A percentile compares a stretch with the other conserved stretches of the same genome.
phyloP scores from a whole-genome alignment of 2,797 vertebrate genomes.

The Cyprinella venusta region DNA sequence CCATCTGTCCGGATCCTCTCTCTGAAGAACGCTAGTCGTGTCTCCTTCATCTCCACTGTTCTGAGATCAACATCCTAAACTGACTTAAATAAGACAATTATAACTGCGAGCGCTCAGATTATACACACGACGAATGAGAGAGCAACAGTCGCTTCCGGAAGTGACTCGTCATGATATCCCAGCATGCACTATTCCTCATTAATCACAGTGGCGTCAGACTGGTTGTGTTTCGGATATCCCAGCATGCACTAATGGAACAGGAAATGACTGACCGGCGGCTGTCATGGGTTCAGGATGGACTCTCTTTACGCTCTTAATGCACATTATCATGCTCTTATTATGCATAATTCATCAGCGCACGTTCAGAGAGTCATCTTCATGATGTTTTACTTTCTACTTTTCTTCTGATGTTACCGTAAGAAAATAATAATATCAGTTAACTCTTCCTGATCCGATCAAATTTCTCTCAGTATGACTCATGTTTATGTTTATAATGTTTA shows the following conservation, averaged over 20 bases:
- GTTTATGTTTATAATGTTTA: not conserved
- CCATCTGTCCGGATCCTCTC: not conserved
- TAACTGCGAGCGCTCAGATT: not conserved
- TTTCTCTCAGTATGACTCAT: not conserved
- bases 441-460: not conserved
- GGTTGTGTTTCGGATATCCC: not conserved
- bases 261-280: not conserved
- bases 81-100: not conserved
- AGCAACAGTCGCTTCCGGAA: not conserved
- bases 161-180: too few species aligned
- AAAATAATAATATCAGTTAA: not conserved
- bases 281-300: not conserved
- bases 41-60: not conserved
- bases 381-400: not conserved
- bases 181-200: not conserved
- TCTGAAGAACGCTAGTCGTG: not conserved
- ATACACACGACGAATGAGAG: not conserved
- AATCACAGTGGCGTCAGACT: not conserved
- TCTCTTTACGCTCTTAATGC: not conserved
- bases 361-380: not conserved
- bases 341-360: not conserved
- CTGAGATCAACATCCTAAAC: too few species aligned
- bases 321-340: not conserved
- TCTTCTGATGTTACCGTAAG: not conserved
- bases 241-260: constrained; percentile 21